These are phyloP conservation scores for Hypotaenidia philippensis DNA, from an alignment of 2,797 vertebrate species.

Conservation along the genomic window DNA sequence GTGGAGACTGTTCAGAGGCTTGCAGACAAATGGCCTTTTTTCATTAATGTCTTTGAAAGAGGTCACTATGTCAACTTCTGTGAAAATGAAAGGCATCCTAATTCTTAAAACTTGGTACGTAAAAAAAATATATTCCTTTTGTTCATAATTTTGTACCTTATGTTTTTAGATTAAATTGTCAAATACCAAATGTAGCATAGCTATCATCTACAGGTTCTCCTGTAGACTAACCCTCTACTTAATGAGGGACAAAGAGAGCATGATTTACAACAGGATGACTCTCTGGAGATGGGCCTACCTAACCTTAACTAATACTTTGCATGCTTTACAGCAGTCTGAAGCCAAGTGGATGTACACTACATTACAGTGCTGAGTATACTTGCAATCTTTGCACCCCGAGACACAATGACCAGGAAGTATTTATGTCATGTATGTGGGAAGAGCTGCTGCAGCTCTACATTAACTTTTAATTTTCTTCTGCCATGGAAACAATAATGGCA, in stretches of 20 bases:
- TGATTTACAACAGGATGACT: background rate
- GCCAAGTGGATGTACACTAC: background rate
- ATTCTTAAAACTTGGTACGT: background rate
- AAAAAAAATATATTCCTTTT: background rate
- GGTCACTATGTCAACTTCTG: background rate
- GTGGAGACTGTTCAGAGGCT: background rate
- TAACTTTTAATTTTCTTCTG: background rate
- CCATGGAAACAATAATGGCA: background rate
- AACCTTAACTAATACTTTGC: background rate
- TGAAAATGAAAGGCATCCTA: background rate
- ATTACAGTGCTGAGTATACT: background rate
- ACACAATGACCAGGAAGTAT: background rate
- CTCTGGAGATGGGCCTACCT: background rate
- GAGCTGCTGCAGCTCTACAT: background rate
- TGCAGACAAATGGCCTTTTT: background rate
- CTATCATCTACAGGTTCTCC: background rate
- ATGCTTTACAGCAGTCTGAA: background rate
- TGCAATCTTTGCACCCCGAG: background rate
- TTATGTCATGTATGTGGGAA: background rate
- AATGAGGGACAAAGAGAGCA: background rate
- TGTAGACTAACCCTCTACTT: background rate
- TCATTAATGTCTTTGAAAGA: background rate
- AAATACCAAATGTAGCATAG: background rate
- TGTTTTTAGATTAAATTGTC: background rate
- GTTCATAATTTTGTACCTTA: background rate